Percentiles rank a stretch among this genome's conserved stretches.
Conservation (phyloP, 2,888 invertebrate species). For the Bugula neritina region DNA sequence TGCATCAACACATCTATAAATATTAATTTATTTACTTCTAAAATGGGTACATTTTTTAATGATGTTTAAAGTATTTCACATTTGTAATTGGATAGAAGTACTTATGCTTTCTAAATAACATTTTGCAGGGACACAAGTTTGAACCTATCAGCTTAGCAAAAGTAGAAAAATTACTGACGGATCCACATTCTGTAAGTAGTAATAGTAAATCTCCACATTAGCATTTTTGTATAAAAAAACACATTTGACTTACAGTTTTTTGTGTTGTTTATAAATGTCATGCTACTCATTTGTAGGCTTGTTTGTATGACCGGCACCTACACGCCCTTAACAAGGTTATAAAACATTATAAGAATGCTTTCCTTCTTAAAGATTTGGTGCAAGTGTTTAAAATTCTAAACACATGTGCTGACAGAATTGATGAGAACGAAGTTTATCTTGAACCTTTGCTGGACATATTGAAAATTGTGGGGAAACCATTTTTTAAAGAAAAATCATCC, state of each 20-base stretch:
- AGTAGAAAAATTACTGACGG: conserved; percentile 50
- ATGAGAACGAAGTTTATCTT: conserved; percentile 44
- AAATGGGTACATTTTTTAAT: background rate
- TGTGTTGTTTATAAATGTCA: background rate
- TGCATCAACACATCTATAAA: background rate
- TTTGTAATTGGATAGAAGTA: too few species aligned
- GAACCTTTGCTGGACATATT: conserved; percentile 45
- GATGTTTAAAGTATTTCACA: background rate
- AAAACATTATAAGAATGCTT: conserved; percentile 47
- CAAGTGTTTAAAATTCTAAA: conserved; percentile 51
- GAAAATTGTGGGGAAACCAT: conserved; percentile 46
- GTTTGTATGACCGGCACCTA: conserved; percentile 49
- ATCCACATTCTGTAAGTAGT: conserved; percentile 50
- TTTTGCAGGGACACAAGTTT: conserved; percentile 40
- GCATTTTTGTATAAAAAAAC: too few species aligned
- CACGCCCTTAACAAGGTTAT: conserved; percentile 46
- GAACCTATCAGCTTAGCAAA: conserved; percentile 43
- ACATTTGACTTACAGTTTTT: too few species aligned
- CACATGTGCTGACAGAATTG: conserved; percentile 48
- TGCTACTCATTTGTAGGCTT: conserved; percentile 37
- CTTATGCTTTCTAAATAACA: background rate
- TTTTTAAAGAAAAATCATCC: conserved; percentile 50
- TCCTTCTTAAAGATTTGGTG: conserved; percentile 51
- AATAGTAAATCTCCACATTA: too few species aligned
- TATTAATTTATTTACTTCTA: background rate